Base-by-base conservation (phyloP, 2,888 invertebrate species). In the Malthinus flaveolus region DNA sequence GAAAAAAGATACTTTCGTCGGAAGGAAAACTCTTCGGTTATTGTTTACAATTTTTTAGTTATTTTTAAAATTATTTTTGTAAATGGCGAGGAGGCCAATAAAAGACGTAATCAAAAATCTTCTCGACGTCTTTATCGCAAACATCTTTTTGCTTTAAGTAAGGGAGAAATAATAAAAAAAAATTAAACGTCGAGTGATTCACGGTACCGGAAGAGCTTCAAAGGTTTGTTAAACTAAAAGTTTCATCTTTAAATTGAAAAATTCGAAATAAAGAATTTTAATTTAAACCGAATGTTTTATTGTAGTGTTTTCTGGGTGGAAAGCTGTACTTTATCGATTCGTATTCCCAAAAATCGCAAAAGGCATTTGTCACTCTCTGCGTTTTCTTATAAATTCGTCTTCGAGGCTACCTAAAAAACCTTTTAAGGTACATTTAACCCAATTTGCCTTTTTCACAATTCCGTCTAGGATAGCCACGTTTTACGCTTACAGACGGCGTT, bases 361-460 rank as follows among this genome's bases (percentile, higher is more conserved):
- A 49, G 59, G 56, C 59, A 62, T 62, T 62, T 62, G 62, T 59
- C 62, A 59, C 55, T 55, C 58, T 55, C 46, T 48, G 50, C 56
- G 45, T 56, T 56, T 59, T 47, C 47, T 49, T 51, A 51, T 50
- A 50, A 56, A 59, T 59, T 62, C 59, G 51, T 55, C 57, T 62
- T 62, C 56, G 49, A 51, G 54, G 59, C 56, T 56, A 59, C 62
- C 62, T 56, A 62, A 62, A 62, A 62, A 62, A 62, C 59, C 62
- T 62, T 59, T 62, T 51, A 62, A 59, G 60, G 64, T 60, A 56
- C 60, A 60, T 63, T 65, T 63, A 61, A 63, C 60, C 62, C 65
- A 65, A 65, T 65, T 65, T 65, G 63, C 61, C 63, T 65, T 60
- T 57, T 60, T 56, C 56, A 58, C 58, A 58, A 59, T 65, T 62